Percentiles rank a stretch among this genome's conserved stretches.
These are phyloP conservation scores for Brachionus manjavacas DNA, from an alignment of 1,140 invertebrate genomes.

Conservation along the genomic window DNA sequence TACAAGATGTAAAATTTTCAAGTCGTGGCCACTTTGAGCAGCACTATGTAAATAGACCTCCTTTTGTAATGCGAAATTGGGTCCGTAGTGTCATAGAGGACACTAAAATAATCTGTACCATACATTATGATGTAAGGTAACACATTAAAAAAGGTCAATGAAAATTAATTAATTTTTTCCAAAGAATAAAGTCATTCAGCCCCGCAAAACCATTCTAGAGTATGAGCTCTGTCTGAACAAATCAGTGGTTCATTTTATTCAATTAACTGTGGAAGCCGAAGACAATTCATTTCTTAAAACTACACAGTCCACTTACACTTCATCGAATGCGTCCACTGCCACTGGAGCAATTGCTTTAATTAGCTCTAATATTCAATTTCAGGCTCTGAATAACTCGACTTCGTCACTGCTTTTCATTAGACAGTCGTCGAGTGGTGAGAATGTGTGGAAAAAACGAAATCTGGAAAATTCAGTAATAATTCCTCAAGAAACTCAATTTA, in stretches of 20 bases:
- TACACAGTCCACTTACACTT: neutral
- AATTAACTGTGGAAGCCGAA: slow-evolving; percentile 11
- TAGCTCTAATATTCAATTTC: slow-evolving; percentile 33
- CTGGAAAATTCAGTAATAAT: slow-evolving; percentile 25
- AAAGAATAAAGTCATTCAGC: slow-evolving; percentile 29
- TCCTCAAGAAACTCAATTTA: slow-evolving; percentile 5
- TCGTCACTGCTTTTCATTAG: neutral
- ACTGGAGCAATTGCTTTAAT: slow-evolving; percentile 15
- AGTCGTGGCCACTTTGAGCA: slow-evolving; percentile 43
- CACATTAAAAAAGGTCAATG: neutral
- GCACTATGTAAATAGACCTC: slow-evolving; percentile 43
- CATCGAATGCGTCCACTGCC: neutral
- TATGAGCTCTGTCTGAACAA: slow-evolving; percentile 7
- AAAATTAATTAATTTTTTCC: neutral
- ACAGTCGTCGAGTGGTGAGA: neutral
- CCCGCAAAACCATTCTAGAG: slow-evolving; percentile 12
- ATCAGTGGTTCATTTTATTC: slow-evolving; percentile 16
- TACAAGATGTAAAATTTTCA: slow-evolving; percentile 46
- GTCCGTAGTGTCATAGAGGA: slow-evolving; percentile 44
- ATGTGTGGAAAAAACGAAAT: slow-evolving; percentile 37
- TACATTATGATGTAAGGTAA: slow-evolving; percentile 45
- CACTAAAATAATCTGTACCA: slow-evolving; percentile 45
- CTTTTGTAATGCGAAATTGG: slow-evolving; percentile 47
- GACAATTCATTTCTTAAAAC: slow-evolving; percentile 19
- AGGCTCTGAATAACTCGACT: neutral